Evolutionary conservation across 2,888 invertebrate genomes (phyloP).

Genomic region (Agonopterix subpropinquella): DNA sequence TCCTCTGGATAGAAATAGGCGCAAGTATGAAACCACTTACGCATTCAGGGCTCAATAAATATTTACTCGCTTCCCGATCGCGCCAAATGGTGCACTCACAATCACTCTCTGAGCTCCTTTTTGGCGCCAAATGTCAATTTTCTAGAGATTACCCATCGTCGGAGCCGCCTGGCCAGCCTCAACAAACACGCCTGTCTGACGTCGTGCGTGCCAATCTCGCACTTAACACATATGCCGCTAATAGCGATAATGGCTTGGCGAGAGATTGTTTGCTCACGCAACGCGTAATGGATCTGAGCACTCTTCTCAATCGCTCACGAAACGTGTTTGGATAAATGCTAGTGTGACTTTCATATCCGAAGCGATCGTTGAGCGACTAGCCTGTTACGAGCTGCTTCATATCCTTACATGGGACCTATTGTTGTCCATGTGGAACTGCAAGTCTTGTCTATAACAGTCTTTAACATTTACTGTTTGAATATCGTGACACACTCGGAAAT

Average conservation of each 20-base stretch:
- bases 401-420: neutral
- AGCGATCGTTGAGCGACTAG: conserved; percentile 26
- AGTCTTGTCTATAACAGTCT: no score
- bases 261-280: conserved; percentile 50
- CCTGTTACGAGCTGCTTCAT: conserved; percentile 14
- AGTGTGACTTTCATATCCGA: conserved; percentile 60
- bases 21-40: conserved; percentile 31
- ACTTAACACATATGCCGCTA: conserved; percentile 29
- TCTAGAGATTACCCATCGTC: conserved; percentile 52
- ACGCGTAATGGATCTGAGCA: conserved; percentile 59
- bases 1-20: neutral
- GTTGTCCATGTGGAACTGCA: neutral
- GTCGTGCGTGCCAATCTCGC: conserved; percentile 19
- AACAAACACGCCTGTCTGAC: conserved; percentile 28
- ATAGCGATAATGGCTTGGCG: conserved; percentile 38
- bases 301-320: conserved; percentile 61
- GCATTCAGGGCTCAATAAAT: conserved; percentile 42
- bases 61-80: conserved; percentile 45
- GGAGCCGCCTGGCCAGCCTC: conserved; percentile 32
- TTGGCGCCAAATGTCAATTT: conserved; percentile 66
- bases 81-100: conserved; percentile 48
- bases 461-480: no score
- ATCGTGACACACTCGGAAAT: no score
- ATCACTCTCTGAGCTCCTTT: conserved; percentile 44
- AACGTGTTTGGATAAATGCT: conserved; percentile 66